These are phyloP conservation scores for Campylomormyrus numenius DNA, from an alignment of 2,113 vertebrate genomes.

Conservation along the genomic window DNA sequence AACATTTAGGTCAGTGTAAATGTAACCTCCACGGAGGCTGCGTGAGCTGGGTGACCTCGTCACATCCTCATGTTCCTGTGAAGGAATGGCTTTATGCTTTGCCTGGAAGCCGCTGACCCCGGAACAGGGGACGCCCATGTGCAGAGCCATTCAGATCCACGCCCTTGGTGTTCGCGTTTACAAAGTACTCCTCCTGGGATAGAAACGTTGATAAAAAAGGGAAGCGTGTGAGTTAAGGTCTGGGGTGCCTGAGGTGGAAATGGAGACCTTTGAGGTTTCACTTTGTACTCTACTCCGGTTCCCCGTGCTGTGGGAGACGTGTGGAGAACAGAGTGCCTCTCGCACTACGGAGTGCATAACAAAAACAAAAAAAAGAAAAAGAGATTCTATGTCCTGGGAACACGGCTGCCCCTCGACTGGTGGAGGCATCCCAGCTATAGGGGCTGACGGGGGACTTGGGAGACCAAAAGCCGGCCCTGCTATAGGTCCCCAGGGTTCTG, in stretches of 20 bases:
- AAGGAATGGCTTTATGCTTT: neutral
- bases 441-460: neutral
- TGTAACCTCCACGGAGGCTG: neutral
- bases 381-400: slow-evolving; percentile 14
- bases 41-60: neutral
- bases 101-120: neutral
- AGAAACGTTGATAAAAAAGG: slow-evolving; percentile 10
- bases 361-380: neutral
- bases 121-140: neutral
- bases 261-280: slow-evolving; percentile 11
- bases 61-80: neutral
- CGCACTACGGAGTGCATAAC: slow-evolving; percentile 8
- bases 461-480: slow-evolving; percentile 39
- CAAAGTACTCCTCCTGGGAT: neutral
- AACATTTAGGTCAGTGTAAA: neutral
- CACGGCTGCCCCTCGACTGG: neutral
- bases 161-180: neutral
- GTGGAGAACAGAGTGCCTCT: slow-evolving; percentile 15
- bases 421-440: neutral
- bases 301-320: neutral
- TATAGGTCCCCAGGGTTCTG: slow-evolving; percentile 95
- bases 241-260: slow-evolving; percentile 3
- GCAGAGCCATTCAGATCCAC: neutral
- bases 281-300: neutral
- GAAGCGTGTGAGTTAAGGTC: neutral